phyloP scores from a whole-genome alignment of 2,888 invertebrate genomes.

The Polietes domitor region DNA sequence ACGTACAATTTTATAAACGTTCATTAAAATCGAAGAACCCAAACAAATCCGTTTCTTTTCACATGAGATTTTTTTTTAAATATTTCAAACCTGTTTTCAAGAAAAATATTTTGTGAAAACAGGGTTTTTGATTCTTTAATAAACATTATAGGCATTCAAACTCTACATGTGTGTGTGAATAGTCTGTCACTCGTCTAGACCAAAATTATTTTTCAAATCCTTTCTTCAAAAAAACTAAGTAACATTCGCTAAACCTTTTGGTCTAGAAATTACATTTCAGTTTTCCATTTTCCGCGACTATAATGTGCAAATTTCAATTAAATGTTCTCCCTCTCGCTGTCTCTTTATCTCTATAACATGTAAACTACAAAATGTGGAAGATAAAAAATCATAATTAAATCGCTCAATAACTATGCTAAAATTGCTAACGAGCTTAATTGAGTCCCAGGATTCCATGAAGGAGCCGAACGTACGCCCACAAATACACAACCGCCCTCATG shows the following conservation, averaged over 20 bases:
- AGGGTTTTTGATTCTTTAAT: too few species aligned
- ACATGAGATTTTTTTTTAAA: too few species aligned
- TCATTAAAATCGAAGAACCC: too few species aligned
- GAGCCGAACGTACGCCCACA: slow-evolving; percentile 36
- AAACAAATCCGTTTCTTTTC: too few species aligned
- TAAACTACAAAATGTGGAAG: slow-evolving; percentile 17
- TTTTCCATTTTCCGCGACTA: slow-evolving; percentile 29
- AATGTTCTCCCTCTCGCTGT: not conserved
- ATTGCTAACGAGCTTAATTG: slow-evolving; percentile 66
- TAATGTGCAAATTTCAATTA: slow-evolving; percentile 38
- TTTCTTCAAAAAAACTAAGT: too few species aligned
- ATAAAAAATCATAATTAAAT: slow-evolving; percentile 45
- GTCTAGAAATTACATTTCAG: not conserved
- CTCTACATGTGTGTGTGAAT: too few species aligned
- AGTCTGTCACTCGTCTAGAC: too few species aligned
- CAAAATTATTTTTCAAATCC: too few species aligned
- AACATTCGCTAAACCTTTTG: not conserved
- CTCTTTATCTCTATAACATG: not conserved
- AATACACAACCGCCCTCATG: not conserved
- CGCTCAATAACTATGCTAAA: slow-evolving; percentile 60
- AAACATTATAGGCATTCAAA: too few species aligned
- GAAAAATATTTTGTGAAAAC: too few species aligned
- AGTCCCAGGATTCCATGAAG: slow-evolving; percentile 53
- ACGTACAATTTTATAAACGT: too few species aligned
- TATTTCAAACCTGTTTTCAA: too few species aligned